phyloP scores from a whole-genome alignment of 2,888 invertebrate genomes.

The Thera obeliscata region DNA sequence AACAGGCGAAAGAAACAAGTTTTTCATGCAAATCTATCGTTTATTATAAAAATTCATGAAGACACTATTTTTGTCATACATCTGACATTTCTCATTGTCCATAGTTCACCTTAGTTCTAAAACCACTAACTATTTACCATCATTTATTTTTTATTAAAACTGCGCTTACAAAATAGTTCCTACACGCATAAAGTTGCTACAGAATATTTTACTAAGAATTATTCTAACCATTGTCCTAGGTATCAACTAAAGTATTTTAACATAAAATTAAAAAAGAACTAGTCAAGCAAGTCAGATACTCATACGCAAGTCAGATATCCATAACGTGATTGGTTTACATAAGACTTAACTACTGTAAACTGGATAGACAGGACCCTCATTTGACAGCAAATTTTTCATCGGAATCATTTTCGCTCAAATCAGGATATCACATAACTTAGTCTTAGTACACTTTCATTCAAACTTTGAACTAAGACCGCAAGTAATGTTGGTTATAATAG shows the following conservation, averaged over 20 bases:
- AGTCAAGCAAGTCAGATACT: background rate
- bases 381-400: too few relatives aligned
- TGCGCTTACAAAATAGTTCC: constrained; percentile 6
- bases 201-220: constrained; percentile 1
- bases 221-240: constrained; percentile 17
- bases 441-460: too few relatives aligned
- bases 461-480: too few relatives aligned
- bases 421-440: too few relatives aligned
- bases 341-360: too few relatives aligned
- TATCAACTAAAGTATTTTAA: background rate
- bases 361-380: too few relatives aligned
- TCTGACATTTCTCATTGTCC: constrained; percentile 33
- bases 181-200: constrained; percentile 10
- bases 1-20: constrained; percentile 25
- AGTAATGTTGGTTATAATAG: too few relatives aligned
- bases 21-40: constrained; percentile 20
- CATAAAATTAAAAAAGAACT: background rate
- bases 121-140: background rate
- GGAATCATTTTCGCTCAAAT: too few relatives aligned
- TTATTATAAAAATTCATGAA: constrained; percentile 36
- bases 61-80: constrained; percentile 38
- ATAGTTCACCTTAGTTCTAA: constrained; percentile 30
- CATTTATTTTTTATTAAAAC: background rate
- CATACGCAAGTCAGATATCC: background rate
- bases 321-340: background rate